These are phyloP conservation scores for Embiotoca jacksoni DNA, from an alignment of 2,113 vertebrate species.

Conservation along the genomic window DNA sequence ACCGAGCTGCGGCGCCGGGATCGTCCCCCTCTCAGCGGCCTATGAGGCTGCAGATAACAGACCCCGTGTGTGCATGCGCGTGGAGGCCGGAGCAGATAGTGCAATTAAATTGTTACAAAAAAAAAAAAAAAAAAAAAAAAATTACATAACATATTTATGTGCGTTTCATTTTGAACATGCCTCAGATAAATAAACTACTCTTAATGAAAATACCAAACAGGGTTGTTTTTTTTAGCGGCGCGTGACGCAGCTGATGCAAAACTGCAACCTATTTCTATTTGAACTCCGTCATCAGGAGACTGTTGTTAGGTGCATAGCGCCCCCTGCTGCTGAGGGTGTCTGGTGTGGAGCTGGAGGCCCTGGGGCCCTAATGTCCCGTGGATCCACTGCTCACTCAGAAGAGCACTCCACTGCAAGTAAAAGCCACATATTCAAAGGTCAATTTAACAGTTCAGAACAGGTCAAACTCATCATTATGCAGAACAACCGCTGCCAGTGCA, in stretches of 20 bases:
- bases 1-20: slow-evolving; percentile 66
- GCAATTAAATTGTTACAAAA: too few relatives aligned
- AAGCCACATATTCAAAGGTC: not conserved
- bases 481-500: not conserved
- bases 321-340: slow-evolving; percentile 61
- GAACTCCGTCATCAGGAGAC: not conserved
- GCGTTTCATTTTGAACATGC: not conserved
- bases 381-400: not conserved
- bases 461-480: too few relatives aligned
- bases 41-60: slow-evolving; percentile 47
- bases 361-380: slow-evolving; percentile 61
- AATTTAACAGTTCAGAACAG: too few relatives aligned
- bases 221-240: not conserved
- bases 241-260: not conserved
- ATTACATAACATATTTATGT: not conserved
- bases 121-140: not conserved
- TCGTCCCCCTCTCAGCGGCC: slow-evolving; percentile 76
- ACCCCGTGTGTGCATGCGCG: slow-evolving; percentile 39
- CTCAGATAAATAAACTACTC: not conserved
- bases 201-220: too few relatives aligned
- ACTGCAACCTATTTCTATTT: not conserved
- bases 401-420: not conserved
- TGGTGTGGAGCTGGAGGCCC: slow-evolving; percentile 45
- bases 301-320: slow-evolving; percentile 61
- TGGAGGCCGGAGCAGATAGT: not conserved